These are phyloP conservation scores for Aphrophora alni DNA, from an alignment of 2,888 invertebrate genomes.

Conservation along the genomic window DNA sequence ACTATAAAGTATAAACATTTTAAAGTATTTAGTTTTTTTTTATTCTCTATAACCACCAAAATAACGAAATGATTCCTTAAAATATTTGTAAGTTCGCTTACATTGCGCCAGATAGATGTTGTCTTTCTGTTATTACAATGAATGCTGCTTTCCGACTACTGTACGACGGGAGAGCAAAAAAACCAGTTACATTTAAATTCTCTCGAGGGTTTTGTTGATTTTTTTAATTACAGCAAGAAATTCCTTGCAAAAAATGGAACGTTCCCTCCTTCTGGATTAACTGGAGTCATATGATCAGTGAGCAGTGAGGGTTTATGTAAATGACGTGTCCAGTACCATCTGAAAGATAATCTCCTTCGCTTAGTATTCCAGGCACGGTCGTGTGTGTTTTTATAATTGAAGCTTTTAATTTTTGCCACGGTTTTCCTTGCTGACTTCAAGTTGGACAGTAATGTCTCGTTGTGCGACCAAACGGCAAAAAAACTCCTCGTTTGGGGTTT, in stretches of 20 bases:
- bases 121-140: too few relatives aligned
- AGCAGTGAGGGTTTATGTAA: neutral
- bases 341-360: neutral
- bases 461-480: neutral
- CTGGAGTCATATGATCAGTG: neutral
- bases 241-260: neutral
- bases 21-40: too few relatives aligned
- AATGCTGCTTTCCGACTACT: too few relatives aligned
- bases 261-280: neutral
- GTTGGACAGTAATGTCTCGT: neutral
- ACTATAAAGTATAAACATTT: too few relatives aligned
- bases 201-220: neutral
- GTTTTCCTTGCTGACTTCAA: slow-evolving; percentile 6
- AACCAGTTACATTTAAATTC: neutral
- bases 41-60: too few relatives aligned
- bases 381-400: slow-evolving; percentile 36
- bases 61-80: too few relatives aligned
- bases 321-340: neutral
- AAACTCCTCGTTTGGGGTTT: neutral
- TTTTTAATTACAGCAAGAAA: neutral
- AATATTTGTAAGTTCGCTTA: too few relatives aligned
- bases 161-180: too few relatives aligned
- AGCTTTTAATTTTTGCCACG: slow-evolving; percentile 33
- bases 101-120: too few relatives aligned
- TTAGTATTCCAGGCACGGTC: slow-evolving; percentile 29